A percentile compares a stretch with the other conserved stretches of the same genome.
Evolutionary conservation across 2,113 vertebrate species (phyloP).

Genomic region (Zapus hudsonius): DNA sequence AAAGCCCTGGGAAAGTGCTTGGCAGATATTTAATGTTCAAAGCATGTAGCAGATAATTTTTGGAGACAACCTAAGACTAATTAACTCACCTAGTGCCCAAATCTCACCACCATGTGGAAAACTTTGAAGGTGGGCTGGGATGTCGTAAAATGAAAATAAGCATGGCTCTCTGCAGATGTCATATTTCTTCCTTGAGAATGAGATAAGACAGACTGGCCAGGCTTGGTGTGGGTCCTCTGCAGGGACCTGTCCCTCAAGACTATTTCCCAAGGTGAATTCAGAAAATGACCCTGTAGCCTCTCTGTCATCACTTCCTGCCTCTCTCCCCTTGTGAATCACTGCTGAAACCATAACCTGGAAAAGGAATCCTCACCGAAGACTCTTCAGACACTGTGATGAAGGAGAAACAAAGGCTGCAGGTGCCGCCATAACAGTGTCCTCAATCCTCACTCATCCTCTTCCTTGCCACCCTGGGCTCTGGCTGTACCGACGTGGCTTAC

Average conservation of each 20-base stretch:
- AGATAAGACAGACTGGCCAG: not conserved
- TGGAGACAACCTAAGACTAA: not conserved
- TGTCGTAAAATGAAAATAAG: not conserved
- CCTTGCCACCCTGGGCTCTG: rapidly evolving
- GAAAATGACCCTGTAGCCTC: not conserved
- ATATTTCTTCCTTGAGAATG: rapidly evolving
- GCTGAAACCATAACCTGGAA: not conserved
- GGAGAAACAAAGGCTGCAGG: not conserved
- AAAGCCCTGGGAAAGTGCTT: not conserved
- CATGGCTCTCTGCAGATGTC: not conserved
- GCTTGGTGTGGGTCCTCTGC: not conserved
- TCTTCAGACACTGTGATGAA: not conserved
- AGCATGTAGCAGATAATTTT: not conserved
- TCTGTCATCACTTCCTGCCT: not conserved
- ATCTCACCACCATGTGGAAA: not conserved
- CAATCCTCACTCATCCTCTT: rapidly evolving
- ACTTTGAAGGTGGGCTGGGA: not conserved
- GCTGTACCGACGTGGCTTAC: rapidly evolving
- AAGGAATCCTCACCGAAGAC: not conserved
- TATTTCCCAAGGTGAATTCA: not conserved
- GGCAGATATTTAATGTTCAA: not conserved
- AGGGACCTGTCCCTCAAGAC: not conserved
- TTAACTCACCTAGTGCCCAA: not conserved
- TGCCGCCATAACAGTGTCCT: rapidly evolving
- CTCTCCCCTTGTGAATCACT: not conserved